Evolutionary conservation across 2,797 vertebrate genomes (phyloP).

Genomic region (Smutsia gigantea): DNA sequence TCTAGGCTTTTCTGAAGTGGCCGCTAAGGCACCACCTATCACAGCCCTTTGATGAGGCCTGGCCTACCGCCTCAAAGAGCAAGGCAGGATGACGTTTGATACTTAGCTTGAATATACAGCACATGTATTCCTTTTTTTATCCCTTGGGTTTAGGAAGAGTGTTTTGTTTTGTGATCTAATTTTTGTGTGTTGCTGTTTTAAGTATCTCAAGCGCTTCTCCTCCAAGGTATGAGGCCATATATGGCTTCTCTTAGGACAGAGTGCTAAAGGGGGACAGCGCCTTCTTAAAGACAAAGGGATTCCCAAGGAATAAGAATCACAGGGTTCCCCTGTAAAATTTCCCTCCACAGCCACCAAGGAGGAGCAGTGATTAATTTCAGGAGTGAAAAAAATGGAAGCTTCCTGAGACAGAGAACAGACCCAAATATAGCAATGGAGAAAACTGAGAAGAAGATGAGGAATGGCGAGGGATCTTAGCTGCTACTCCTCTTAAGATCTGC

Average conservation of each 20-base stretch:
- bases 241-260: not conserved
- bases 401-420: not conserved
- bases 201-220: not conserved
- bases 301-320: not conserved
- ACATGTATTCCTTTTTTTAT: not conserved
- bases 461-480: not conserved
- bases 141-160: not conserved
- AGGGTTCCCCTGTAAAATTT: accelerated
- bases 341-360: not conserved
- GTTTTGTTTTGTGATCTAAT: not conserved
- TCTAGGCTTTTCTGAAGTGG: not conserved
- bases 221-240: not conserved
- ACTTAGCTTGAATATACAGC: not conserved
- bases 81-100: not conserved
- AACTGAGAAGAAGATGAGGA: not conserved
- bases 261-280: not conserved
- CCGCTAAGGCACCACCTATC: not conserved
- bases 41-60: too few relatives aligned
- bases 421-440: not conserved
- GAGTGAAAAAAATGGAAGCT: not conserved
- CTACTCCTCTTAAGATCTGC: not conserved
- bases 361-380: not conserved
- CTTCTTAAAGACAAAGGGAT: not conserved
- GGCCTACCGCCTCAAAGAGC: not conserved
- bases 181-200: not conserved